Conservation (phyloP, 2,113 vertebrate species). For the Sinocyclocheilus anophthalmus region DNA sequence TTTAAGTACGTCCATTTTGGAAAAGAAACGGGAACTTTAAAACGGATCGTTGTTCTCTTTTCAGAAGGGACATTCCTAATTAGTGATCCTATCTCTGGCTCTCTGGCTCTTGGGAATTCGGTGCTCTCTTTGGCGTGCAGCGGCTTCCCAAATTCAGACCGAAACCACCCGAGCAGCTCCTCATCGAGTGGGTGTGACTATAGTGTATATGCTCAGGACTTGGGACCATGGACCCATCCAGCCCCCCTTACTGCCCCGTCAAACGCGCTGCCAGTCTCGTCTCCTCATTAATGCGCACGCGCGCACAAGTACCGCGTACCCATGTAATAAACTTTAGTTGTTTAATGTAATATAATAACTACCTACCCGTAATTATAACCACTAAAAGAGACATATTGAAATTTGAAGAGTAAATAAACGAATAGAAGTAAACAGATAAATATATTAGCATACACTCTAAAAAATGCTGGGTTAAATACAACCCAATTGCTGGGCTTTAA, state of each 20-base stretch:
- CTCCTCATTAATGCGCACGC: too few species aligned
- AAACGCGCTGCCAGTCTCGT: too few species aligned
- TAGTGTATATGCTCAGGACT: constrained; percentile 7
- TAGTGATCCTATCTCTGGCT: constrained; percentile 78
- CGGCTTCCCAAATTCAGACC: constrained; percentile 48
- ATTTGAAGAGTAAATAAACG: too few species aligned
- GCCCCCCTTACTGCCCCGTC: background rate
- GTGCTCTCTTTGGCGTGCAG: constrained; percentile 55
- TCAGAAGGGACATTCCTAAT: constrained; percentile 79
- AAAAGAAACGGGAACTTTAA: constrained; percentile 9
- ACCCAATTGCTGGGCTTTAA: too few species aligned
- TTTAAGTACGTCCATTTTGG: constrained; percentile 24
- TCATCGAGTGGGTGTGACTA: constrained; percentile 54
- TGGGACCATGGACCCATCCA: background rate
- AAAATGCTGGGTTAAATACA: too few species aligned
- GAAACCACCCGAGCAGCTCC: constrained; percentile 29
- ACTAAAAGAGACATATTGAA: too few species aligned
- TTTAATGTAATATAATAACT: too few species aligned
- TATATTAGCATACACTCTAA: too few species aligned
- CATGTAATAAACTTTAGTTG: too few species aligned
- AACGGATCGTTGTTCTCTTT: constrained; percentile 43
- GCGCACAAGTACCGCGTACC: too few species aligned
- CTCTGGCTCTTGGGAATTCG: constrained; percentile 49
- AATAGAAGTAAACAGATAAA: too few species aligned
- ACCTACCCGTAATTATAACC: too few species aligned